Conservation (phyloP, 2,888 invertebrate genomes). For the Melanostoma scalare region DNA sequence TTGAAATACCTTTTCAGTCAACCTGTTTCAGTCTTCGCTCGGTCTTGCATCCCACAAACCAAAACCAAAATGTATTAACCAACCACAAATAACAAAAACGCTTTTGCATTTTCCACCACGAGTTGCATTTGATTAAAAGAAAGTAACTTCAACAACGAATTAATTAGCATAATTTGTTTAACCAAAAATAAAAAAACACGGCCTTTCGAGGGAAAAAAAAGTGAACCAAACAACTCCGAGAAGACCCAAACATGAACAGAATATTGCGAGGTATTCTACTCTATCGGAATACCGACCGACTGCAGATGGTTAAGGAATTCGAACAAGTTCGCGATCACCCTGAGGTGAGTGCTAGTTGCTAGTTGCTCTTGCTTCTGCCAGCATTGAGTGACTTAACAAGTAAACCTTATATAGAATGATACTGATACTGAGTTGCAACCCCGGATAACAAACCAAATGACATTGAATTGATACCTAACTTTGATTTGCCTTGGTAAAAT, state of each 20-base stretch:
- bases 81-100: neutral
- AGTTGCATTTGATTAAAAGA: slow-evolving; percentile 29
- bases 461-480: slow-evolving; percentile 16
- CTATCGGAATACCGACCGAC: slow-evolving; percentile 91
- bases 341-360: slow-evolving; percentile 77
- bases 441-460: slow-evolving; percentile 18
- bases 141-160: slow-evolving; percentile 45
- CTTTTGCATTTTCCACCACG: slow-evolving; percentile 8
- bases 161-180: slow-evolving; percentile 49
- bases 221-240: slow-evolving; percentile 1
- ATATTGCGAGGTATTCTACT: slow-evolving; percentile 95
- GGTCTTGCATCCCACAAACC: slow-evolving; percentile 1
- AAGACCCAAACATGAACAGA: slow-evolving; percentile 87
- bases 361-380: neutral
- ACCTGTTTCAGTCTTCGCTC: slow-evolving; percentile 40
- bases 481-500: slow-evolving; percentile 18
- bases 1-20: slow-evolving; percentile 2
- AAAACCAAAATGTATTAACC: slow-evolving; percentile 41
- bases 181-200: slow-evolving; percentile 20
- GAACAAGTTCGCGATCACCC: slow-evolving; percentile 94
- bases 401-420: too few species aligned
- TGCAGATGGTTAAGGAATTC: slow-evolving; percentile 96
- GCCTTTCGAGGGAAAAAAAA: slow-evolving; percentile 1
- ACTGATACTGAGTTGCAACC: slow-evolving; percentile 27
- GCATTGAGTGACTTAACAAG: slow-evolving; percentile 11